Percentiles rank a stretch among this genome's conserved stretches.
These are phyloP conservation scores for Varecia variegata DNA, from an alignment of 2,797 vertebrate genomes.

Conservation along the genomic window DNA sequence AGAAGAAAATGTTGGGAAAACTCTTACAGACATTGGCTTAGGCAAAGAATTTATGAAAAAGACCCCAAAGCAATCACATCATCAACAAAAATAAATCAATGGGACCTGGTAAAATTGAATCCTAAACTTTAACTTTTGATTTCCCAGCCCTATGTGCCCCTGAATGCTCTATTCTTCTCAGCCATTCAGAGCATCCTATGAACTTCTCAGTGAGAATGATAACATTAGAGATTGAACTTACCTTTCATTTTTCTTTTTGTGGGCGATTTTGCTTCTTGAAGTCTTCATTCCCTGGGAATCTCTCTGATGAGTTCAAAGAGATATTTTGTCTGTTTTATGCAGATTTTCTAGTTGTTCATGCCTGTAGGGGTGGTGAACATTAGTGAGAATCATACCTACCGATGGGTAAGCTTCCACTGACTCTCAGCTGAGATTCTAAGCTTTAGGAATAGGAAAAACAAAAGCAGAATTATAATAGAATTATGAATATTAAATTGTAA, in stretches of 20 bases:
- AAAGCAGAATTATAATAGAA: not conserved
- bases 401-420: not conserved
- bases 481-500: not conserved
- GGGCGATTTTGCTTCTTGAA: not conserved
- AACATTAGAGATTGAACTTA: not conserved
- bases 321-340: not conserved
- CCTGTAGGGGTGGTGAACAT: not conserved
- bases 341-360: not conserved
- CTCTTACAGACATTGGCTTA: no score
- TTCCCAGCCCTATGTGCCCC: not conserved
- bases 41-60: no score
- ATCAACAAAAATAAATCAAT: no score
- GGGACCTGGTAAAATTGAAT: not conserved
- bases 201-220: not conserved
- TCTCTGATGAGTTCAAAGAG: not conserved
- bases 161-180: not conserved
- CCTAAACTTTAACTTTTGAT: not conserved
- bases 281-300: not conserved
- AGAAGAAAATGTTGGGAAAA: no score
- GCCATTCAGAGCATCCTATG: not conserved
- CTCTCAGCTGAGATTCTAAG: not conserved
- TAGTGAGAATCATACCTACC: not conserved
- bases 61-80: no score
- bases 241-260: not conserved
- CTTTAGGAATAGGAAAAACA: not conserved